Conservation (phyloP, 2,797 vertebrate genomes). For the Mormyrus proboscirostris region DNA sequence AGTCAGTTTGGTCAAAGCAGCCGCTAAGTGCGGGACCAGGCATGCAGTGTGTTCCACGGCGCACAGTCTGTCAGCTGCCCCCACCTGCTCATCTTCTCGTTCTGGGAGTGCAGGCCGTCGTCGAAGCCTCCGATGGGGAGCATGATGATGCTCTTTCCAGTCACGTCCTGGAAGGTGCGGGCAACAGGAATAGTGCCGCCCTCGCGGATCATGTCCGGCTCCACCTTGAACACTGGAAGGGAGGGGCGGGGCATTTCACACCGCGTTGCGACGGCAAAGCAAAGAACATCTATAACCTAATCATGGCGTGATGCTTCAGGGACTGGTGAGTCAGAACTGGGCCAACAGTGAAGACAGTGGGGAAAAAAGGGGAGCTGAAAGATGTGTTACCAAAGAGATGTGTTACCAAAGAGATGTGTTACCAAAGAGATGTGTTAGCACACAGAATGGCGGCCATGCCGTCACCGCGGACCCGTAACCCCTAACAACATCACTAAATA, state of each 20-base stretch:
- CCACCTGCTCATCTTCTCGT: constrained; percentile 91
- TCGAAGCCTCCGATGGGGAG: constrained; percentile 79
- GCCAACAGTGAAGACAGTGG: neutral
- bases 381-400: neutral
- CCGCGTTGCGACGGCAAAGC: neutral
- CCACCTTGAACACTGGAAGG: constrained; percentile 70
- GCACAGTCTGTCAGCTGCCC: neutral
- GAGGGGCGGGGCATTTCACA: neutral
- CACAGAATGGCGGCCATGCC: neutral
- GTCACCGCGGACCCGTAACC: neutral
- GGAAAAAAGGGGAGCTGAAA: neutral
- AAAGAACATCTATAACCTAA: neutral
- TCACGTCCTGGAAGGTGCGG: constrained; percentile 71
- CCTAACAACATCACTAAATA: neutral
- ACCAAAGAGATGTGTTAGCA: neutral
- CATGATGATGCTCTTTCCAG: constrained; percentile 78
- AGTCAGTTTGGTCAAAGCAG: neutral
- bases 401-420: too few species aligned
- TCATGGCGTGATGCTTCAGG: neutral
- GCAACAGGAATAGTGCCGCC: constrained; percentile 84
- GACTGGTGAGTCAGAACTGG: neutral
- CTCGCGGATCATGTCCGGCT: constrained; percentile 81
- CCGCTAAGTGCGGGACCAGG: neutral
- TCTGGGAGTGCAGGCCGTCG: constrained; percentile 84
- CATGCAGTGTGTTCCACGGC: neutral